A percentile compares a stretch with the other conserved stretches of the same genome.
phyloP scores from a whole-genome alignment of 2,113 vertebrate species.

The Pluvialis apricaria region DNA sequence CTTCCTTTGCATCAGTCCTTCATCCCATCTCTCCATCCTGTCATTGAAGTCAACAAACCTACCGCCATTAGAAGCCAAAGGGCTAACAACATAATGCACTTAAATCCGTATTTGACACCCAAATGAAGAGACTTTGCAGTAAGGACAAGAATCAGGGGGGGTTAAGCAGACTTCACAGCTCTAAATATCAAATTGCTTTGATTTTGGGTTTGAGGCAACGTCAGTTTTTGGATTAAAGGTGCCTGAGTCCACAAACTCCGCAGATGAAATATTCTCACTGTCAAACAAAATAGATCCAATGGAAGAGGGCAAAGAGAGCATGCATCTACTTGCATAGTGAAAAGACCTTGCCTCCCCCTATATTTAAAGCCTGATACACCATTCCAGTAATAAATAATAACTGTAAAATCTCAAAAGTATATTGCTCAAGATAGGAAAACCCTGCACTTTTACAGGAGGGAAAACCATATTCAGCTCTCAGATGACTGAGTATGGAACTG shows the following conservation, averaged over 20 bases:
- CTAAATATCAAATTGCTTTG: background rate
- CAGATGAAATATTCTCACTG: background rate
- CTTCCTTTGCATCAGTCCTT: background rate
- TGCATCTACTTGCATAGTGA: background rate
- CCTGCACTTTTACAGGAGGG: background rate
- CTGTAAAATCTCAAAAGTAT: background rate
- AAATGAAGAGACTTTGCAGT: background rate
- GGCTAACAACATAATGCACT: background rate
- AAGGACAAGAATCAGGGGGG: background rate
- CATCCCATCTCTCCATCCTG: background rate
- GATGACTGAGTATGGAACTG: background rate
- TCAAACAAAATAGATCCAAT: background rate
- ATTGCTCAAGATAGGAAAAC: background rate
- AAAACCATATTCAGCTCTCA: background rate
- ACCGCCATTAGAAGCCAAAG: background rate
- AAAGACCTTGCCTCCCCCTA: background rate
- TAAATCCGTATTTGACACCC: background rate
- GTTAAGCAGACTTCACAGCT: background rate
- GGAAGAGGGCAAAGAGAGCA: background rate
- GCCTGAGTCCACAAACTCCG: background rate
- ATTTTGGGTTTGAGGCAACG: background rate
- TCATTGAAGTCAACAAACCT: background rate
- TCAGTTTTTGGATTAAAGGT: background rate
- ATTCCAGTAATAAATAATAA: background rate
- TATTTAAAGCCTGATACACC: background rate